These are phyloP conservation scores for Ferrisia virgata DNA, from an alignment of 2,888 invertebrate species.

Conservation along the genomic window DNA sequence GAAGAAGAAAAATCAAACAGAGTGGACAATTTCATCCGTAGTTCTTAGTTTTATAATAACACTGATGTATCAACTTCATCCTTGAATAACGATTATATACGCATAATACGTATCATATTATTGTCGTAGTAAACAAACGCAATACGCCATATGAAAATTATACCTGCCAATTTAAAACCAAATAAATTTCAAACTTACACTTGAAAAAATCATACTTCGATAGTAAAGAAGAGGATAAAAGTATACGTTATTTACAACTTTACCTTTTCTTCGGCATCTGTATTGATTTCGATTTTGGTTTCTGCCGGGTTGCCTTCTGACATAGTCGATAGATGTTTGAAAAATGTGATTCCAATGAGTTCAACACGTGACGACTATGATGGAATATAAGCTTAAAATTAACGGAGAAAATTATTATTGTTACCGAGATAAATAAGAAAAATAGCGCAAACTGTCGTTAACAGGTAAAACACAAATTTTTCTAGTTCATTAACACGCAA, in stretches of 20 bases:
- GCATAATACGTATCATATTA: neutral
- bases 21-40: neutral
- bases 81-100: neutral
- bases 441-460: neutral
- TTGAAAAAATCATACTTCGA: neutral
- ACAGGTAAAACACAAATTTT: constrained; percentile 2
- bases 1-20: neutral
- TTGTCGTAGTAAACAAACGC: neutral
- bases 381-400: neutral
- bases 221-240: neutral
- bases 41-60: neutral
- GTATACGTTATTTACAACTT: neutral
- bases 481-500: constrained; percentile 38
- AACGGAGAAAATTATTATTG: neutral
- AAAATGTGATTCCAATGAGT: neutral
- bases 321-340: neutral
- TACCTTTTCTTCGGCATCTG: constrained; percentile 31
- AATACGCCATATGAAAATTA: neutral
- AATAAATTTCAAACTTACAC: neutral
- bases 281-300: constrained; percentile 18
- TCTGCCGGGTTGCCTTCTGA: constrained; percentile 23
- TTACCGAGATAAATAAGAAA: neutral
- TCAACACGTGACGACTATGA: neutral
- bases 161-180: neutral
- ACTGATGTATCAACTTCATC: neutral